Evolutionary conservation across 2,113 vertebrate genomes (phyloP).

Genomic region (Rattus rattus): DNA sequence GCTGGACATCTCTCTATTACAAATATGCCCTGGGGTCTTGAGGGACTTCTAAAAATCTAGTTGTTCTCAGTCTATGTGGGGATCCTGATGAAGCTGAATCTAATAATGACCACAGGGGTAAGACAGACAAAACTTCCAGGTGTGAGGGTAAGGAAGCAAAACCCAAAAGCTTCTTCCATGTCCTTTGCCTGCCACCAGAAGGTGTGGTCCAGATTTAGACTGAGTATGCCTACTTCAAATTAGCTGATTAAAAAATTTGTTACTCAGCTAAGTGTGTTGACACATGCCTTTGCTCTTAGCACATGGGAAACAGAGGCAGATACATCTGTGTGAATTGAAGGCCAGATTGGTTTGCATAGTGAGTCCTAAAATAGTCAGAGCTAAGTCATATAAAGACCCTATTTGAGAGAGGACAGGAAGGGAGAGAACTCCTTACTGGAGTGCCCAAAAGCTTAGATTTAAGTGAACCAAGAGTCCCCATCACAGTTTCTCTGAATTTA

Average conservation of each 20-base stretch:
- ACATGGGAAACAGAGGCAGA: neutral
- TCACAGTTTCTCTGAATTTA: neutral
- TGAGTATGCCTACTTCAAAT: neutral
- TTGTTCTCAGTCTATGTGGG: too few species aligned
- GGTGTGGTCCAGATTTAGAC: neutral
- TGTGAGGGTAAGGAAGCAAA: too few species aligned
- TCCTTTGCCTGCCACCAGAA: neutral
- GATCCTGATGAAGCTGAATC: too few species aligned
- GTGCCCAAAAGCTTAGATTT: neutral
- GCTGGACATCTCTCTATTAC: too few species aligned
- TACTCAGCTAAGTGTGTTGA: neutral
- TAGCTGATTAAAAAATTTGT: too few species aligned
- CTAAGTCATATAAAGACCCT: neutral
- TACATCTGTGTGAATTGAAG: neutral
- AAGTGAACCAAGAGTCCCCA: neutral
- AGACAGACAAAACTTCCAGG: too few species aligned
- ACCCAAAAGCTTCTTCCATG: neutral
- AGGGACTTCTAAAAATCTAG: too few species aligned
- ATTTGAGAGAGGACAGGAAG: neutral
- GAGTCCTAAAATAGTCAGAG: too few species aligned
- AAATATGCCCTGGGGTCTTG: too few species aligned
- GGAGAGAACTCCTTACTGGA: neutral
- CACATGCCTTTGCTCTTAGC: neutral
- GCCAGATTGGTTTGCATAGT: neutral
- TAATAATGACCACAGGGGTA: too few species aligned